Percentiles rank a stretch among this genome's conserved stretches.
Evolutionary conservation across 2,888 invertebrate species (phyloP).

Genomic region (Drosophila kokeensis): DNA sequence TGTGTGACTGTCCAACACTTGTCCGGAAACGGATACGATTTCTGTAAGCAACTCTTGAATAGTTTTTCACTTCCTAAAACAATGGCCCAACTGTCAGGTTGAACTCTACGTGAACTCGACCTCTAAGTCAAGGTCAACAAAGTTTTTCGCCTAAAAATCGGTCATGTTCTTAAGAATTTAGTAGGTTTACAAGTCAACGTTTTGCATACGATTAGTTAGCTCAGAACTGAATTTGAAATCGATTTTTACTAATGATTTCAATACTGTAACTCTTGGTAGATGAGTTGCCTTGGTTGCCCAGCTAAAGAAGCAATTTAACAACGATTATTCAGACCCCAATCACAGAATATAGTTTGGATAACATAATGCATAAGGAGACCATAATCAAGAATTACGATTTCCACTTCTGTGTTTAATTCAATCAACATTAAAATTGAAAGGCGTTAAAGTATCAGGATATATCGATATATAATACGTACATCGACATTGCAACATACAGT

Average conservation of each 20-base stretch:
- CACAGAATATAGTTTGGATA: not conserved
- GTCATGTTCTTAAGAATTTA: not conserved
- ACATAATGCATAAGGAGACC: not conserved
- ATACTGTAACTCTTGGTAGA: not conserved
- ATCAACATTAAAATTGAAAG: not conserved
- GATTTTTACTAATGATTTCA: not conserved
- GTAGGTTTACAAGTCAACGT: not conserved
- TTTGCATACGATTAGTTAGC: not conserved
- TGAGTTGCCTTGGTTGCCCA: not conserved
- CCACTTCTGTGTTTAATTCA: not conserved
- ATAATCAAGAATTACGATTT: not conserved
- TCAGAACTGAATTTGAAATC: not conserved
- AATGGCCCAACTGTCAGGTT: fast-evolving
- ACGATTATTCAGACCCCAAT: not conserved
- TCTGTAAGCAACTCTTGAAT: not conserved
- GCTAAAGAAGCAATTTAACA: not conserved
- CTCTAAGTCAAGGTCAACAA: not conserved
- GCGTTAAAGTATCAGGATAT: not conserved
- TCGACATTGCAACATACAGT: not conserved
- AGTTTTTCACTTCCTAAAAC: not conserved
- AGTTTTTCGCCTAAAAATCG: not conserved
- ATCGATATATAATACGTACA: not conserved
- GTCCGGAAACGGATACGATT: not conserved
- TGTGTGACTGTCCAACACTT: not conserved
- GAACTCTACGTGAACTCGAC: not conserved